These are phyloP conservation scores for Caenorhabditis auriculariae DNA, from an alignment of 2,888 invertebrate genomes.

Conservation along the genomic window DNA sequence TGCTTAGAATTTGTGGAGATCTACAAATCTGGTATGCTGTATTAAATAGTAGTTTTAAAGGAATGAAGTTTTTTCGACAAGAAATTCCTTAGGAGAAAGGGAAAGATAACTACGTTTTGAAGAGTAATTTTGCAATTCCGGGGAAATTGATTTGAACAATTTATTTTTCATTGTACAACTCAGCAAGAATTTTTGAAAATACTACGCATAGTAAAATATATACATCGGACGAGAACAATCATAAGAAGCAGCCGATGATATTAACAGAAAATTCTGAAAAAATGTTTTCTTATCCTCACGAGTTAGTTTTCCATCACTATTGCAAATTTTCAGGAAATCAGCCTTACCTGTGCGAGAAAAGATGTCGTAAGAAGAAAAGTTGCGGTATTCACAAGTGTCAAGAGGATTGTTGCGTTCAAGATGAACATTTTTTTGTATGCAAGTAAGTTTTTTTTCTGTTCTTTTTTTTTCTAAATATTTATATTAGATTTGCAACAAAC, in stretches of 20 bases:
- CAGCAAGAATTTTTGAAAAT: no score
- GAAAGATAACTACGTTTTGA: no score
- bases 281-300: slow-evolving; percentile 1
- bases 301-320: slow-evolving; percentile 6
- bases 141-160: no score
- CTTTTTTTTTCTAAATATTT: background rate
- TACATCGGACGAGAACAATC: no score
- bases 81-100: no score
- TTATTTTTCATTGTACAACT: no score
- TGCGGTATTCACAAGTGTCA: slow-evolving; percentile 80
- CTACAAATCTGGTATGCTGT: background rate
- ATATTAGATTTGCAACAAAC: slow-evolving; percentile 71
- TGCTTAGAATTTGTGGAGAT: slow-evolving; percentile 41
- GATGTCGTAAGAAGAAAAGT: slow-evolving; percentile 76
- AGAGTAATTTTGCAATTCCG: no score
- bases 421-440: slow-evolving; percentile 83
- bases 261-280: background rate
- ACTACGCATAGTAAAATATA: no score
- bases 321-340: background rate
- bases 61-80: no score
- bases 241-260: no score
- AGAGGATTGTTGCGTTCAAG: slow-evolving; percentile 82
- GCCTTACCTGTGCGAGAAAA: slow-evolving; percentile 75
- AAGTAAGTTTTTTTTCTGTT: slow-evolving; percentile 64
- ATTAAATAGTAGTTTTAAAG: background rate